Evolutionary conservation across 2,797 vertebrate species (phyloP).

Genomic region (Sitta carolinensis): DNA sequence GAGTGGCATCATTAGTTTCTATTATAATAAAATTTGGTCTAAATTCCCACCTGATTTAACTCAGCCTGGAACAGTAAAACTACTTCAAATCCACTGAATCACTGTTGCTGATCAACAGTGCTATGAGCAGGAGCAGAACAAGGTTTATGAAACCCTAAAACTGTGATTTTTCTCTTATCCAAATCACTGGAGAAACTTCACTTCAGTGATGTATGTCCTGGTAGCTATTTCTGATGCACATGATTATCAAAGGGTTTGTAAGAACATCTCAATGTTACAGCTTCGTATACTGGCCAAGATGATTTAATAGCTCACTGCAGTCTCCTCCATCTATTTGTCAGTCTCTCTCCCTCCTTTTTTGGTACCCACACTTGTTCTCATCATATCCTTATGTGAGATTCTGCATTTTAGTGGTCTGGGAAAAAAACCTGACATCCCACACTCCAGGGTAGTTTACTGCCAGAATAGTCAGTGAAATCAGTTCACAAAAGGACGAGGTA

Average conservation of each 20-base stretch:
- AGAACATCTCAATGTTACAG: neutral
- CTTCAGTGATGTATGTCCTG: neutral
- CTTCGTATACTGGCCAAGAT: neutral
- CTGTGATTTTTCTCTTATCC: neutral
- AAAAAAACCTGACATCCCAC: neutral
- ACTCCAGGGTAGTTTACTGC: neutral
- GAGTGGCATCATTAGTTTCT: neutral
- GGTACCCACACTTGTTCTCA: neutral
- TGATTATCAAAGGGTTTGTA: neutral
- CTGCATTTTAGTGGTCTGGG: neutral
- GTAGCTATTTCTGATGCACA: neutral
- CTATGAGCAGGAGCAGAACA: neutral
- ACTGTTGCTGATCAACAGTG: neutral
- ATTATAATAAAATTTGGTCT: neutral
- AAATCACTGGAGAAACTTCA: neutral
- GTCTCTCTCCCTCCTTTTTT: neutral
- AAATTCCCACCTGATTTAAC: neutral
- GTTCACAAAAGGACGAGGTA: neutral
- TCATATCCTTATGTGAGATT: neutral
- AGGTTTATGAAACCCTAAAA: neutral
- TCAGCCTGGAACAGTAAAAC: neutral
- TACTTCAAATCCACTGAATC: neutral
- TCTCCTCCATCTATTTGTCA: neutral
- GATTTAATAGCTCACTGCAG: neutral
- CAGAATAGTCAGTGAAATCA: neutral